A percentile compares a stretch with the other conserved stretches of the same genome.
Evolutionary conservation across 2,797 vertebrate genomes (phyloP).

Genomic region (Odontamblyopus lacepedii): DNA sequence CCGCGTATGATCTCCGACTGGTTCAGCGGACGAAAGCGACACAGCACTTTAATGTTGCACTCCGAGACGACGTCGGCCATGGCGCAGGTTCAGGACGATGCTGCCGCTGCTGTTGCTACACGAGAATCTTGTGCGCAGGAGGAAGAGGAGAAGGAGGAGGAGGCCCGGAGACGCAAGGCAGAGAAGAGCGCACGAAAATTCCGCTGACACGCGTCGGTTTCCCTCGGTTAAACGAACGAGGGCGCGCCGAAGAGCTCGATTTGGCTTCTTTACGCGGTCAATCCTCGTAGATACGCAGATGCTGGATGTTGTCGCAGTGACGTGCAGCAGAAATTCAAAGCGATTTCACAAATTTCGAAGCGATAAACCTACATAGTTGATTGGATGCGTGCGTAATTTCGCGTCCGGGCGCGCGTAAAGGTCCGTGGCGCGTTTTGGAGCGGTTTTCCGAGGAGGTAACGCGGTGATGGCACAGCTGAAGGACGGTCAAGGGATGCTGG

Average conservation of each 20-base stretch:
- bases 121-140: not conserved
- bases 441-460: constrained; percentile 56
- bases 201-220: constrained; percentile 1
- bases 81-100: constrained; percentile 59
- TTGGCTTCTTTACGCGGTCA: not conserved
- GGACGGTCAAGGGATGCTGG: constrained; percentile 61
- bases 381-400: not conserved
- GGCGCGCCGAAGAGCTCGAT: not conserved
- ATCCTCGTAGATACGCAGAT: constrained; percentile 37
- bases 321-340: constrained; percentile 29
- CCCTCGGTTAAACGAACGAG: not conserved
- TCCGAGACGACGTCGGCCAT: constrained; percentile 89
- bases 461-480: constrained; percentile 43
- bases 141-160: constrained; percentile 5
- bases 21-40: constrained; percentile 92
- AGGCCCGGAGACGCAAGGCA: constrained; percentile 33
- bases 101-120: constrained; percentile 13
- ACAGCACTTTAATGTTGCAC: constrained; percentile 96
- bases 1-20: constrained; percentile 89
- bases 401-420: not conserved
- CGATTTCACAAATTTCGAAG: constrained; percentile 36
- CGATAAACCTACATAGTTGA: constrained; percentile 64
- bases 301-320: constrained; percentile 67
- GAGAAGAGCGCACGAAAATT: not conserved
- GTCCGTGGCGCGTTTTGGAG: not conserved